Evolutionary conservation across 23 tunicate genomes (phyloP).

Genomic region (Ciona savignyi): DNA sequence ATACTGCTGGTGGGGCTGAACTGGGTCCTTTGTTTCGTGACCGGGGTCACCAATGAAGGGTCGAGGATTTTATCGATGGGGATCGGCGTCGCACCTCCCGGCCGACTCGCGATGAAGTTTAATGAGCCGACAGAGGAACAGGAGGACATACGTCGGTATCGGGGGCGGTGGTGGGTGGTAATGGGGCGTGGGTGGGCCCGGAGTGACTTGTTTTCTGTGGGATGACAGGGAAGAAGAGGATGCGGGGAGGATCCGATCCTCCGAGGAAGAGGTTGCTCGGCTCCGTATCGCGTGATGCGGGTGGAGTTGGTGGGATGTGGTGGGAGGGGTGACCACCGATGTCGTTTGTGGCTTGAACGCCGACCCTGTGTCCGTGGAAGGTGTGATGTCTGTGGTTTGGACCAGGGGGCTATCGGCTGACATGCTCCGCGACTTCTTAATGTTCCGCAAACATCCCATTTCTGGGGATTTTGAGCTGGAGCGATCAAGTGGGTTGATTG

Average conservation of each 20-base stretch:
- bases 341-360: not conserved
- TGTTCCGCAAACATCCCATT: slow-evolving; percentile 57
- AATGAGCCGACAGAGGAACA: slow-evolving; percentile 28
- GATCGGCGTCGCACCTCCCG: slow-evolving; percentile 17
- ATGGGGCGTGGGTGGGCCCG: slow-evolving; percentile 10
- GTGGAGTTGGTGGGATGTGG: not conserved
- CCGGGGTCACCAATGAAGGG: slow-evolving; percentile 25
- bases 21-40: slow-evolving; percentile 1
- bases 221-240: slow-evolving; percentile 11
- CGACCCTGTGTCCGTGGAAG: not conserved
- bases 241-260: not conserved
- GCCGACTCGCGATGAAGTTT: not conserved
- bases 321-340: not conserved
- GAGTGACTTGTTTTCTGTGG: slow-evolving; percentile 6
- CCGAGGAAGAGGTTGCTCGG: slow-evolving; percentile 9
- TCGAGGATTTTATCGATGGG: slow-evolving; percentile 28
- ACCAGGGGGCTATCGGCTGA: slow-evolving; percentile 84
- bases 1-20: slow-evolving; percentile 37
- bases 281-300: not conserved
- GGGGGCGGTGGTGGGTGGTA: slow-evolving; percentile 9
- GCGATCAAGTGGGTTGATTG: not conserved
- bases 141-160: slow-evolving; percentile 22
- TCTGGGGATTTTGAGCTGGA: slow-evolving; percentile 57
- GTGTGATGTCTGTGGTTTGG: slow-evolving; percentile 8
- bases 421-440: slow-evolving; percentile 82